phyloP scores from a whole-genome alignment of 1,140 invertebrate genomes.

The Brachionus koreanus region DNA sequence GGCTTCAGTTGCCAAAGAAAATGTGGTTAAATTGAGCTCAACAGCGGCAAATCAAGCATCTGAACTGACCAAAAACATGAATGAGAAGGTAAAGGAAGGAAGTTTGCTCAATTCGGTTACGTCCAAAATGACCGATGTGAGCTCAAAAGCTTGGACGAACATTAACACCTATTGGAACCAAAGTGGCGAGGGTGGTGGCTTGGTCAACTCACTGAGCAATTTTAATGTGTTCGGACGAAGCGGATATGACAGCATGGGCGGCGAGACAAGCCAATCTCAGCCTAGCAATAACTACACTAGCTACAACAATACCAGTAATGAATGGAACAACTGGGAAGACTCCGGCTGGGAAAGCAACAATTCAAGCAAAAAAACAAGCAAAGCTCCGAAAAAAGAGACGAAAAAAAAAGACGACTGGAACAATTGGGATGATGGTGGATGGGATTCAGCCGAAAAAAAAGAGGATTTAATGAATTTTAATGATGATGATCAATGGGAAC shows the following conservation, averaged over 20 bases:
- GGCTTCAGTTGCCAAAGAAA: slow-evolving; percentile 44
- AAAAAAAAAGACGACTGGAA: slow-evolving; percentile 33
- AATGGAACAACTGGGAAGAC: slow-evolving; percentile 27
- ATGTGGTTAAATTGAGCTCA: slow-evolving; percentile 25
- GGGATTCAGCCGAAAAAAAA: slow-evolving; percentile 14
- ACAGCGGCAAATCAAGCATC: slow-evolving; percentile 29
- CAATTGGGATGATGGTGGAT: slow-evolving; percentile 11
- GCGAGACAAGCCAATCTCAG: not conserved
- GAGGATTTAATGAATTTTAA: slow-evolving; percentile 37
- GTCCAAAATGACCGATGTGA: slow-evolving; percentile 1
- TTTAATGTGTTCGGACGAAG: slow-evolving; percentile 10
- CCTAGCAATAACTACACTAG: not conserved
- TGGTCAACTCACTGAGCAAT: slow-evolving; percentile 1
- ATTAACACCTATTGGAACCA: not conserved
- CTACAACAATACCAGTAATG: not conserved
- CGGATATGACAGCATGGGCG: slow-evolving; percentile 31
- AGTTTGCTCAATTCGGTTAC: not conserved
- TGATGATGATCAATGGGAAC: slow-evolving; percentile 40
- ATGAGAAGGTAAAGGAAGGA: slow-evolving; percentile 36
- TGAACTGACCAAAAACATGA: slow-evolving; percentile 39
- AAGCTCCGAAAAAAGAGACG: not conserved
- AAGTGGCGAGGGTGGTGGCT: slow-evolving; percentile 10
- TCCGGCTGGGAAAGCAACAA: not conserved
- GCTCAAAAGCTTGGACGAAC: slow-evolving; percentile 36
- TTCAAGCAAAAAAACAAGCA: not conserved